These are phyloP conservation scores for Acomys russatus DNA, from an alignment of 2,797 vertebrate genomes.

Conservation along the genomic window DNA sequence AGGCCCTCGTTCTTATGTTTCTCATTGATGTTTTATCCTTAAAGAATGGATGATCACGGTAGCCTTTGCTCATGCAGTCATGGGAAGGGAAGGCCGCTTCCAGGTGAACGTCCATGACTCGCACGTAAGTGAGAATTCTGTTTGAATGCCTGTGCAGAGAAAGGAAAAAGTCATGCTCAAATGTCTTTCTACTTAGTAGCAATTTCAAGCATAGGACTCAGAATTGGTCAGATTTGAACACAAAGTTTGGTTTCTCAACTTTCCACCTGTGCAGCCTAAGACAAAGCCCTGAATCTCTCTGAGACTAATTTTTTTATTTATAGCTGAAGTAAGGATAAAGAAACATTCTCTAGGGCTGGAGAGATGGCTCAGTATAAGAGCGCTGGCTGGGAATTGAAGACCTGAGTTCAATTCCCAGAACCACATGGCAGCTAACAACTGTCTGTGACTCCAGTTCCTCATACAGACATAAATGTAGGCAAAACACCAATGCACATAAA, in stretches of 20 bases:
- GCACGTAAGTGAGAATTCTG: not conserved
- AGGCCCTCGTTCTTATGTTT: not conserved
- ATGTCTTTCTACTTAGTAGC: not conserved
- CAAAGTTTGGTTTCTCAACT: not conserved
- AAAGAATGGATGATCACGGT: not conserved
- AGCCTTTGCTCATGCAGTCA: not conserved
- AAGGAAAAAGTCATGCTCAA: not conserved
- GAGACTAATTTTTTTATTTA: constrained; percentile 25
- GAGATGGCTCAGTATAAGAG: not conserved
- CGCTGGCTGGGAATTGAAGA: not conserved
- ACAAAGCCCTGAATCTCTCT: not conserved
- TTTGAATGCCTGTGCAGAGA: not conserved
- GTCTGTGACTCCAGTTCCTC: not conserved
- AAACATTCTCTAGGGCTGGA: not conserved
- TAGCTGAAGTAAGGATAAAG: not conserved
- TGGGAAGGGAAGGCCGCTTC: not conserved
- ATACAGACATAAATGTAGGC: not conserved
- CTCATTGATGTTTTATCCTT: not conserved
- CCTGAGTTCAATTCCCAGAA: not conserved
- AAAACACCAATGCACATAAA: not conserved
- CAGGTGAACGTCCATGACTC: not conserved
- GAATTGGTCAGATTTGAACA: not conserved
- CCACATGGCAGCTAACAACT: not conserved
- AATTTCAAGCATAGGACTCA: constrained; percentile 26
- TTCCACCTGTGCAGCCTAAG: not conserved